A percentile compares a stretch with the other conserved stretches of the same genome.
These are phyloP conservation scores for Chrysopilus asiliformis DNA, from an alignment of 2,888 invertebrate genomes.

Conservation along the genomic window DNA sequence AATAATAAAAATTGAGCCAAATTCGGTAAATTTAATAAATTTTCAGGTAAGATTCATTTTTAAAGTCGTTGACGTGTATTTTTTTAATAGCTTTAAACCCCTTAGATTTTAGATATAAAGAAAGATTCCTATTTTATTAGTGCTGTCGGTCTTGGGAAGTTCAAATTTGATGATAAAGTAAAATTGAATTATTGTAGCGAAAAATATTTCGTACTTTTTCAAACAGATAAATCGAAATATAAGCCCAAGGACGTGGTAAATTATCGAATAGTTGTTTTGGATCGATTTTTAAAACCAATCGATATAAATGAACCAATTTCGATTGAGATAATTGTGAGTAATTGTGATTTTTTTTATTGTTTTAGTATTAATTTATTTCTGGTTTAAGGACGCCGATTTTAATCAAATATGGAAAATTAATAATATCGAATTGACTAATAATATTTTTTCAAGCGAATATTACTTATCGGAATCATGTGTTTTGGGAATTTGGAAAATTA, in stretches of 20 bases:
- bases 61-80: too few relatives aligned
- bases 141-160: conserved; percentile 59
- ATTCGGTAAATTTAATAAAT: conserved; percentile 52
- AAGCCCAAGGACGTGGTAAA: conserved; percentile 73
- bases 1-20: conserved; percentile 54
- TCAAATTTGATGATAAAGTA: conserved; percentile 61
- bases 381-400: conserved; percentile 57
- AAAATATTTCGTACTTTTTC: conserved; percentile 78
- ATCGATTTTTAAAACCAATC: conserved; percentile 59
- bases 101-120: conserved; percentile 45
- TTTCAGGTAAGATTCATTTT: conserved; percentile 46
- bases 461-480: conserved; percentile 63
- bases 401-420: conserved; percentile 51
- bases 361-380: too few relatives aligned
- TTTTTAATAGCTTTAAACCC: not conserved
- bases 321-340: conserved; percentile 47
- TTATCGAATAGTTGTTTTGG: conserved; percentile 47
- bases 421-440: conserved; percentile 47
- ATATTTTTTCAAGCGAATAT: conserved; percentile 59
- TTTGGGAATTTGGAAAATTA: conserved; percentile 73
- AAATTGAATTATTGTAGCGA: conserved; percentile 64
- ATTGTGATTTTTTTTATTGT: not conserved
- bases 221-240: conserved; percentile 87
- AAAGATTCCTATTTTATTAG: conserved; percentile 66
- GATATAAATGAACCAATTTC: conserved; percentile 48